Evolutionary conservation across 2,113 vertebrate genomes (phyloP).

Genomic region (Pipa parva): DNA sequence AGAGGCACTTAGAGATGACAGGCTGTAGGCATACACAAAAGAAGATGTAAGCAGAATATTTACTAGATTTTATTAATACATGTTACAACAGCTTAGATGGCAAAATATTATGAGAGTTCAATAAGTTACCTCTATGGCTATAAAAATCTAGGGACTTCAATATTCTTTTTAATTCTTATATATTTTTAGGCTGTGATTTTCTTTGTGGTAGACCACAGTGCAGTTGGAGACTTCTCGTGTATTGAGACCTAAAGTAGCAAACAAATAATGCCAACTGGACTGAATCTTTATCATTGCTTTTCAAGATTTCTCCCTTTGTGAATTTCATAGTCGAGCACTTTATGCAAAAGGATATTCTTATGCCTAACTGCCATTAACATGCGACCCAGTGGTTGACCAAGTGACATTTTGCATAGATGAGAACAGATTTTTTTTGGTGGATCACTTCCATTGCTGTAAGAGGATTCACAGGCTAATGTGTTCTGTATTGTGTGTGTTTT

Average conservation of each 20-base stretch:
- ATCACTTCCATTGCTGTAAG: not conserved
- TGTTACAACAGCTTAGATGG: not conserved
- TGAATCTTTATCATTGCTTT: slow-evolving; percentile 20
- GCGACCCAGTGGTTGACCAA: not conserved
- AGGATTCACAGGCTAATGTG: not conserved
- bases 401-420: not conserved
- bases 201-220: slow-evolving; percentile 31
- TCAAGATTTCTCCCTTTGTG: slow-evolving; percentile 28
- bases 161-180: slow-evolving; percentile 21
- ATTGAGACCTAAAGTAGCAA: slow-evolving; percentile 12
- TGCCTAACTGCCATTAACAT: not conserved
- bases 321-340: slow-evolving; percentile 2
- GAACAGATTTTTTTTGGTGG: not conserved
- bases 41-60: not conserved
- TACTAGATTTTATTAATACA: too few species aligned
- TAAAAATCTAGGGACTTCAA: slow-evolving; percentile 24
- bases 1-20: too few species aligned
- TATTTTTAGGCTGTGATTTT: slow-evolving; percentile 38
- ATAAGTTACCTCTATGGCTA: not conserved
- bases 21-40: too few species aligned
- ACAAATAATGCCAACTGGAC: slow-evolving; percentile 13
- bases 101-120: not conserved
- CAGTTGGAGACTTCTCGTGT: slow-evolving; percentile 13
- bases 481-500: too few species aligned
- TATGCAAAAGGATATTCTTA: not conserved